A percentile compares a stretch with the other conserved stretches of the same genome.
Evolutionary conservation across 2,113 vertebrate species (phyloP).

Genomic region (Picathartes gymnocephalus): DNA sequence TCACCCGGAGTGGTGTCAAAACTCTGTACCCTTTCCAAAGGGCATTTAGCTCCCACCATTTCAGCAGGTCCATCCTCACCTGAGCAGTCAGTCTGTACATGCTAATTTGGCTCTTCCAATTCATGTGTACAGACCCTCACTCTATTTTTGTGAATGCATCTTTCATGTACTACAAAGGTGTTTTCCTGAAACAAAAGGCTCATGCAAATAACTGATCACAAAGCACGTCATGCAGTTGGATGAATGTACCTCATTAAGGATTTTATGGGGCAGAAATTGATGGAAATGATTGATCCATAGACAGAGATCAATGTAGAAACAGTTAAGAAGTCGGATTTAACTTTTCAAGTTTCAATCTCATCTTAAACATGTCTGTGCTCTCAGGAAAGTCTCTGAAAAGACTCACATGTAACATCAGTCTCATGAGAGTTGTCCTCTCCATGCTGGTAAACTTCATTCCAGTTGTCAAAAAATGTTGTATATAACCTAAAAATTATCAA

Average conservation of each 20-base stretch:
- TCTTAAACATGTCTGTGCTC: not conserved
- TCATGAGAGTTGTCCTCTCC: not conserved
- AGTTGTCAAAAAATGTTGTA: not conserved
- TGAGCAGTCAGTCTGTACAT: not conserved
- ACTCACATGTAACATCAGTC: not conserved
- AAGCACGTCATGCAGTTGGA: not conserved
- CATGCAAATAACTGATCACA: not conserved
- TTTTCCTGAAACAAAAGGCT: not conserved
- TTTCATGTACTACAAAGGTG: not conserved
- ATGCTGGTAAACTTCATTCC: not conserved
- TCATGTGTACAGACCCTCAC: not conserved
- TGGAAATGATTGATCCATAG: not conserved
- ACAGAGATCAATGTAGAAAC: not conserved
- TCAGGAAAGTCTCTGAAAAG: not conserved
- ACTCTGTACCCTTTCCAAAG: not conserved
- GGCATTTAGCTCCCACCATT: not conserved
- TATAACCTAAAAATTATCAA: not conserved
- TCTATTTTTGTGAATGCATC: not conserved
- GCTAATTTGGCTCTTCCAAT: not conserved
- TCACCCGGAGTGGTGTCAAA: not conserved
- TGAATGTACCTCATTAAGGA: not conserved
- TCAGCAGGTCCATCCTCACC: not conserved
- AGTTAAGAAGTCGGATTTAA: not conserved
- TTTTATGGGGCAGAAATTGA: not conserved
- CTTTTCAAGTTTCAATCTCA: not conserved